phyloP scores from a whole-genome alignment of 2,797 vertebrate species.

The Channa striata region DNA sequence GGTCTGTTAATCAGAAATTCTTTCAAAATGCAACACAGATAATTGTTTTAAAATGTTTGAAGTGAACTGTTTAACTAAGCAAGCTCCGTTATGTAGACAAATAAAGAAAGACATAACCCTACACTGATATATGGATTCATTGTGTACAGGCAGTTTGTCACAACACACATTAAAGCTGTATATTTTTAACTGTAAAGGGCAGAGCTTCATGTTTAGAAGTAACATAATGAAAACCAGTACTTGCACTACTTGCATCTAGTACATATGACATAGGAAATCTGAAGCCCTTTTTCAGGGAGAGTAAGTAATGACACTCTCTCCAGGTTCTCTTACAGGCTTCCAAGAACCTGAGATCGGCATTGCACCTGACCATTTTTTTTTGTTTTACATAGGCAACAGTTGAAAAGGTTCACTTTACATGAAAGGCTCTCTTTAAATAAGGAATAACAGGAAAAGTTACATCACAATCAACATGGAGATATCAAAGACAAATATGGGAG shows the following conservation, averaged over 20 bases:
- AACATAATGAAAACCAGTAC: background rate
- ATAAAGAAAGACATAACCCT: no score
- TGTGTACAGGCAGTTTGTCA: background rate
- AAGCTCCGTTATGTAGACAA: background rate
- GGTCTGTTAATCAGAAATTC: background rate
- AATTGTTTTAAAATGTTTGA: background rate
- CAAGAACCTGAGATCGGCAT: background rate
- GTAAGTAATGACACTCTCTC: background rate
- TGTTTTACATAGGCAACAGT: background rate
- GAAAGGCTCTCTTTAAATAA: background rate
- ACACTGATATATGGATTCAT: background rate
- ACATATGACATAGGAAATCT: background rate
- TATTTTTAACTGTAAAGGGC: background rate
- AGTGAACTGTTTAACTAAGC: background rate
- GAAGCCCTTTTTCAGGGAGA: background rate
- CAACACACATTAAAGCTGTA: background rate
- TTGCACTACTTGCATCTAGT: background rate
- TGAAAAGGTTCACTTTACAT: background rate
- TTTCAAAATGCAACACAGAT: background rate
- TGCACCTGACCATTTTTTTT: background rate
- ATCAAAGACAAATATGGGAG: conserved; percentile 3
- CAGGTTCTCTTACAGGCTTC: background rate
- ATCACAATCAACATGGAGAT: background rate
- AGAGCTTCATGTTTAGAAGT: background rate
- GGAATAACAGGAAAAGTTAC: background rate